Evolutionary conservation across 2,113 vertebrate species (phyloP).

Genomic region (Nyctereutes procyonoides): DNA sequence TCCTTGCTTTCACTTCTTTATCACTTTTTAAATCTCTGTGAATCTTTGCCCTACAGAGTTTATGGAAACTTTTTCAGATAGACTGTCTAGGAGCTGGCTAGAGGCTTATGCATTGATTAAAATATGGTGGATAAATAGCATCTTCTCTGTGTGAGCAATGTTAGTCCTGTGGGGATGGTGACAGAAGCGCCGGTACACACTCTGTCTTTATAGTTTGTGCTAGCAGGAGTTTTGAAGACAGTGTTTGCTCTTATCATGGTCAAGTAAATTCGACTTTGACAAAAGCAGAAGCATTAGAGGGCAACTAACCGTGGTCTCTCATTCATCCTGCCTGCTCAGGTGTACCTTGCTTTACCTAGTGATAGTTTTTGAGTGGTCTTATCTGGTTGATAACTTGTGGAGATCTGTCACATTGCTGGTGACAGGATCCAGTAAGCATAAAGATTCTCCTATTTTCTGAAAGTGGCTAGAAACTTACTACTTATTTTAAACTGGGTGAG

Average conservation of each 20-base stretch:
- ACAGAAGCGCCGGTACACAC: neutral
- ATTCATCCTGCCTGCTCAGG: neutral
- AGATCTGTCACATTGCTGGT: neutral
- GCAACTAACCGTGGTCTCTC: neutral
- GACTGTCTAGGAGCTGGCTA: neutral
- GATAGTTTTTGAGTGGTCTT: neutral
- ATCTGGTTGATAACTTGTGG: neutral
- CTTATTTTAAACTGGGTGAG: neutral
- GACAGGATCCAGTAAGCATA: neutral
- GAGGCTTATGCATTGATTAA: neutral
- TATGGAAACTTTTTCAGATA: neutral
- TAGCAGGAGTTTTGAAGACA: neutral
- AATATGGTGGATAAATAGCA: neutral
- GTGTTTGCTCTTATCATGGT: slow-evolving; percentile 10
- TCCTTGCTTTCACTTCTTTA: neutral
- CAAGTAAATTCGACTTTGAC: neutral
- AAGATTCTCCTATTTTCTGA: neutral
- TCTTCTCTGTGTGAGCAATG: neutral
- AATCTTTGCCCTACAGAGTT: neutral
- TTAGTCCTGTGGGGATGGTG: rapidly evolving
- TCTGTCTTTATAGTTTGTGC: neutral
- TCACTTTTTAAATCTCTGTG: neutral
- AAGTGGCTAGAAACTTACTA: neutral
- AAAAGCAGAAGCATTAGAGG: neutral
- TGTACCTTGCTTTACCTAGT: neutral